A percentile compares a stretch with the other conserved stretches of the same genome.
These are phyloP conservation scores for Phalangium opilio DNA, from an alignment of 2,888 invertebrate genomes.

Conservation along the genomic window DNA sequence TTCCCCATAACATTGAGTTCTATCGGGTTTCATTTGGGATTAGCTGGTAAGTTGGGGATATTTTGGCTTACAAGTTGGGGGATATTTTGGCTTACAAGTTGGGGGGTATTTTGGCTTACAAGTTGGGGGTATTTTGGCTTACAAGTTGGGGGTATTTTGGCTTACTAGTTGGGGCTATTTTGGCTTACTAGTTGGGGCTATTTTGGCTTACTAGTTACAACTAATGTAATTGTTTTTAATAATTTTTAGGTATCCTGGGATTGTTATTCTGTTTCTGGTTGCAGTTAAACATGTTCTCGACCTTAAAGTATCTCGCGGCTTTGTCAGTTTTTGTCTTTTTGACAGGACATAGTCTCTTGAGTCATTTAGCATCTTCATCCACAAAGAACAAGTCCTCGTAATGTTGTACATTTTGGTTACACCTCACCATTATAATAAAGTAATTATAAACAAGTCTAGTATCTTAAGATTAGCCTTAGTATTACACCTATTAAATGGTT, in stretches of 20 bases:
- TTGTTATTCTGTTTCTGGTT: conserved; percentile 87
- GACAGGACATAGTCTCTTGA: conserved; percentile 76
- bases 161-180: not conserved
- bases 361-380: conserved; percentile 47
- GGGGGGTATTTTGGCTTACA: too few species aligned
- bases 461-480: too few species aligned
- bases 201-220: too few species aligned
- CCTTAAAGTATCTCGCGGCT: conserved; percentile 70
- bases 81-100: too few species aligned
- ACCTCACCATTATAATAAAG: too few species aligned
- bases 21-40: conserved; percentile 74
- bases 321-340: conserved; percentile 80
- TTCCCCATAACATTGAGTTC: conserved; percentile 62
- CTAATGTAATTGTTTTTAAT: conserved; percentile 1
- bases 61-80: too few species aligned
- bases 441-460: too few species aligned
- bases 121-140: too few species aligned
- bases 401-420: too few species aligned
- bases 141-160: not conserved
- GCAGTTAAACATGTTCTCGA: conserved; percentile 87
- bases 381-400: too few species aligned
- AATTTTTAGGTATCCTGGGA: conserved; percentile 63
- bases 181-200: too few species aligned
- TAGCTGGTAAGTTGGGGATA: conserved; percentile 59
- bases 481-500: too few species aligned